Evolutionary conservation across 23 tunicate species (phyloP), one percentile per base, ranked within the genome.

Genomic region (Corella eumyota): DNA sequence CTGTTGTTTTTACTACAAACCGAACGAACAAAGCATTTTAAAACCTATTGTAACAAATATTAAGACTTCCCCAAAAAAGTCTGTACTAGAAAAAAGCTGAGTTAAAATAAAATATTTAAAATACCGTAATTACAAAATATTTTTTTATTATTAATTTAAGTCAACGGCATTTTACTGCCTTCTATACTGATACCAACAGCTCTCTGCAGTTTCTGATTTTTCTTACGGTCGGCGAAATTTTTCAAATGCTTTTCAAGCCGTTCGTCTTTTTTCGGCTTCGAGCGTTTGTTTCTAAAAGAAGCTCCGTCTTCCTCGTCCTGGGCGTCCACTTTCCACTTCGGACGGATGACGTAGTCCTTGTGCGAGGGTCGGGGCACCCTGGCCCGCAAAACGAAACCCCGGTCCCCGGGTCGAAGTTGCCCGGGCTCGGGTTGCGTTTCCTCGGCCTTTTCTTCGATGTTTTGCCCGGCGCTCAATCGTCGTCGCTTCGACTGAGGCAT

Each of bases 341-440:
- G 98, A 19, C 98, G 63, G 45, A 92, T 75, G 45, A 92, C 93
- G 36, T 92, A 92, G 77, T 92, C 93, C 47, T 83, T 82, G 31
- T 90, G 81, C 7, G 92, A 81, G 19, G 98, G 98, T 75, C 62
- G 66, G 0, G 98, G 98, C 15, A 92, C 98, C 3, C 98, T 71
- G 3, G 98, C 98, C 30, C 98, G 54, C 86, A 81, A 82, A 7
- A 83, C 92, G 54, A 92, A 92, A 24, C 93, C 98, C n/a, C 68
- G 63, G 37, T 83, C 85, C 3, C 98, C 93, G 6, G 98, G 93
- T 24, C 92, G 66, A 19, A 81, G 68, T 36, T 65, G 85, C 45
- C 71, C 93, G 20, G 70, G 61, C 32, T 81, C 76, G 9, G 28
- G 49, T 6, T 52, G 75, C 15, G 44, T 64, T 61, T 70, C 67